Percentiles rank a stretch among this genome's conserved stretches.
Conservation (phyloP, 2,113 vertebrate species). For the Hyperopisus bebe region DNA sequence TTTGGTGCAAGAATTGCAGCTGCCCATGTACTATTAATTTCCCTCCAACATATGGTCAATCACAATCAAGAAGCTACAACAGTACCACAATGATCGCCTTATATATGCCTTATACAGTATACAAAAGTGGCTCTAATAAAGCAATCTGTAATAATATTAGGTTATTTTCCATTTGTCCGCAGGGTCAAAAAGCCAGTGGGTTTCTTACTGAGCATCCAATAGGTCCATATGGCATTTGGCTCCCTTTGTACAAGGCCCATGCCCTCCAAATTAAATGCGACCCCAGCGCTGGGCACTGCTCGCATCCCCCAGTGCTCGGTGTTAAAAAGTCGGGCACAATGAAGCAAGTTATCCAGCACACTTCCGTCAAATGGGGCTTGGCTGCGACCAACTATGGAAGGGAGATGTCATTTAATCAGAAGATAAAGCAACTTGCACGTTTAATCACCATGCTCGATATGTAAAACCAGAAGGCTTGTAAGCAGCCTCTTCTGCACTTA, state of each 20-base stretch:
- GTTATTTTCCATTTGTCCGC: not conserved
- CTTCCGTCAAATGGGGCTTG: not conserved
- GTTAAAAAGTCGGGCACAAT: constrained; percentile 8
- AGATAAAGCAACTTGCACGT: not conserved
- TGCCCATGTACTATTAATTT: not conserved
- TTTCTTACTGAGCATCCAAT: not conserved
- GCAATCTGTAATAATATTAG: not conserved
- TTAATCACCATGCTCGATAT: not conserved
- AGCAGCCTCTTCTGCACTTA: not conserved
- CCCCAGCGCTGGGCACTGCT: not conserved
- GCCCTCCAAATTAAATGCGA: constrained; percentile 13
- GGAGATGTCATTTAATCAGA: not conserved
- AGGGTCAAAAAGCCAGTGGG: not conserved
- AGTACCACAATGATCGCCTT: not conserved
- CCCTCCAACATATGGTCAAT: not conserved
- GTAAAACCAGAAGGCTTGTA: not conserved
- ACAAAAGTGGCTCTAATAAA: not conserved
- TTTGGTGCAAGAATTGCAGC: not conserved
- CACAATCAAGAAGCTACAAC: not conserved
- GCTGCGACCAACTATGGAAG: not conserved
- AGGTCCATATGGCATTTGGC: constrained; percentile 5
- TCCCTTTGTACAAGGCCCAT: constrained; percentile 1
- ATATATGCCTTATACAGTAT: not conserved
- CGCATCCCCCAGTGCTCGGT: not conserved
- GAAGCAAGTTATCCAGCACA: constrained; percentile 1